Conservation (phyloP, 2,797 vertebrate species). For the Eidolon dupreanum region DNA sequence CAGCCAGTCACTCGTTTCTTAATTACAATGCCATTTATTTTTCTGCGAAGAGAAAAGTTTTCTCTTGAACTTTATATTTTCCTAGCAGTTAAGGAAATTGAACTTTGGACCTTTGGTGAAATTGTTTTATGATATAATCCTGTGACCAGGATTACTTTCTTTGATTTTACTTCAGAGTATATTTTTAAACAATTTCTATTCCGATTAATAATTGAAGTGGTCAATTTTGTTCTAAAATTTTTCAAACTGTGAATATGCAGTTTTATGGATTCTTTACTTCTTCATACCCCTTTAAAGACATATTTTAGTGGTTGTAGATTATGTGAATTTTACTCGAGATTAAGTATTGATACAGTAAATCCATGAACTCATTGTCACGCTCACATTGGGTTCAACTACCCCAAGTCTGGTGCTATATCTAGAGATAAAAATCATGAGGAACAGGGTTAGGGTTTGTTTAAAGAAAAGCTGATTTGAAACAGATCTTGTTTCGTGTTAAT, state of each 20-base stretch:
- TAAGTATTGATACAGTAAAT: background rate
- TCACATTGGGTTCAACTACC: background rate
- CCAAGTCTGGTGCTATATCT: background rate
- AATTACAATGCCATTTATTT: background rate
- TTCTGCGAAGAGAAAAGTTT: slow-evolving; percentile 24
- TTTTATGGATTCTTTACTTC: slow-evolving; percentile 27
- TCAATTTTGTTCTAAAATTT: slow-evolving; percentile 47
- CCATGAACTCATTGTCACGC: background rate
- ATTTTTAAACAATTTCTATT: slow-evolving; percentile 46
- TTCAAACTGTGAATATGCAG: background rate
- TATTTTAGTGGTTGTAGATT: slow-evolving; percentile 38
- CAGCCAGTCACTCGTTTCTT: background rate
- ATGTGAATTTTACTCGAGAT: slow-evolving; percentile 21
- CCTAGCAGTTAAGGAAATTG: slow-evolving; percentile 22
- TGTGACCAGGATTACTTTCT: background rate
- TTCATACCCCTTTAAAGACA: background rate
- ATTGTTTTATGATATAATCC: slow-evolving; percentile 34
- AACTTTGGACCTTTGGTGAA: slow-evolving; percentile 58
- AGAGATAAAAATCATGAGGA: slow-evolving; percentile 32
- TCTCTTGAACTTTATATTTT: slow-evolving; percentile 59
- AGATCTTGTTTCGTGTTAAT: slow-evolving; percentile 17
- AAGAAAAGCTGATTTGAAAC: slow-evolving; percentile 44
- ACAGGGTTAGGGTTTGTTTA: background rate
- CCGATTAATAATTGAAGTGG: background rate
- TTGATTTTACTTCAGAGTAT: slow-evolving; percentile 38